These are phyloP conservation scores for Anthophora plumipes DNA, from an alignment of 2,888 invertebrate genomes.

Conservation along the genomic window DNA sequence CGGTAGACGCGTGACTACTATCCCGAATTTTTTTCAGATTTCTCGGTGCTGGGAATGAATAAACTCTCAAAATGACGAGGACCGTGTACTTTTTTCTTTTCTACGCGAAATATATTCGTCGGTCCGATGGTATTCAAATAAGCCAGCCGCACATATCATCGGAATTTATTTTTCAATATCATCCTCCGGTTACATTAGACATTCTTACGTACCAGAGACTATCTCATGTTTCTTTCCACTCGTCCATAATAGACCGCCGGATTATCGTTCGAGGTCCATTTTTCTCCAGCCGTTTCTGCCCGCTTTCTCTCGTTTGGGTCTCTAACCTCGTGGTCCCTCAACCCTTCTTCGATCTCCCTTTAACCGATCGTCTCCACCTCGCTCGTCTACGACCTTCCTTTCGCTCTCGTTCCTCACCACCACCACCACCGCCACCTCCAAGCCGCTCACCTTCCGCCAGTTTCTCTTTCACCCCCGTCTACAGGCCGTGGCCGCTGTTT, in stretches of 20 bases:
- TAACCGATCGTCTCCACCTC: conserved; percentile 41
- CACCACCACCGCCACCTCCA: neutral
- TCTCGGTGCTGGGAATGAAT: no score
- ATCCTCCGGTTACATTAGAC: neutral
- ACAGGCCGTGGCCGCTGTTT: conserved; percentile 30
- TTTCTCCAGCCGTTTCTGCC: conserved; percentile 32
- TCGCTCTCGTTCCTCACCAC: conserved; percentile 53
- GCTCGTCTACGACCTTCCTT: conserved; percentile 52
- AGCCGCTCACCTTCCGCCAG: conserved; percentile 31
- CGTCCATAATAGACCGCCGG: conserved; percentile 19
- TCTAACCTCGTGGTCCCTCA: conserved; percentile 32
- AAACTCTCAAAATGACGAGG: no score
- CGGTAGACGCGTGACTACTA: no score
- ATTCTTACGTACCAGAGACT: neutral
- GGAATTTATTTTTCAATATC: no score
- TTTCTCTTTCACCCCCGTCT: conserved; percentile 48
- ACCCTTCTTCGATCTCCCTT: conserved; percentile 44
- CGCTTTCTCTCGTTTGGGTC: conserved; percentile 25
- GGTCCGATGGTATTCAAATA: no score
- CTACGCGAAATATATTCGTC: no score
- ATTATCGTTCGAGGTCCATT: conserved; percentile 36
- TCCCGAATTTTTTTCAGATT: no score
- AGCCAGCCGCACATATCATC: no score
- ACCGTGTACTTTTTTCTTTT: no score
- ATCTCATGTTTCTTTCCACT: neutral